Base-by-base conservation (phyloP, 2,888 invertebrate genomes). In the Mamestra brassicae region DNA sequence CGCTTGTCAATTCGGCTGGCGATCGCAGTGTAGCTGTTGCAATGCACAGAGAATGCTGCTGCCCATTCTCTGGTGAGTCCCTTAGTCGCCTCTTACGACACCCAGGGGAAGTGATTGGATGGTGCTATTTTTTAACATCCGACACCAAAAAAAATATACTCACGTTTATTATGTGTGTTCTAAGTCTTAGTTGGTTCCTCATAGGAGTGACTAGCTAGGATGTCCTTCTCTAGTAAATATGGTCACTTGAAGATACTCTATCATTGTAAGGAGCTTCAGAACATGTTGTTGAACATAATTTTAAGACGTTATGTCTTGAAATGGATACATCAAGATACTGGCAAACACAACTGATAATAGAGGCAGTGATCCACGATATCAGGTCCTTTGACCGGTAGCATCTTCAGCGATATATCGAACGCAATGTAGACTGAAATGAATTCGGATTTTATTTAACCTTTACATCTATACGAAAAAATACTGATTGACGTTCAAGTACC, bases 401-500 rank as follows among this genome's bases (percentile, higher is more conserved):
- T 38, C 4, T 52, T 52, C 26, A 52, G 45, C 52, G 8, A 60
- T 45, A 7, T 71, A 42, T 47, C 1, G 4, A 52, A 60, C n/a
- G 3, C 34, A 1, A 50, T 36, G 42, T 50, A 17, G 80, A 54
- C 11, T 61, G n/a, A n/a, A 47, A 38, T 26, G 13, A 36, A 76
- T 58, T 80, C 17, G 13, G 17, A 60, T 64, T 81, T 69, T 68
- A 69, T 66, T 76, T 38, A 62, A 55, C 63, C 47, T 68, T 58
- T 38, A 34, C 26, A 60, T 60, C 52, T 26, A 13, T 36, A 5
- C 47, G n/a, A 15, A 47, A 74, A 65, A 66, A 76, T 69, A 54
- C 78, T 34, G 45, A 79, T 79, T 77, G 78, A 69, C 63, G 47
- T 77, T 55, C 54, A 69, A 82, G 82, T 77, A 69, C 50, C 11